These are phyloP conservation scores for Gambelia wislizenii DNA, from an alignment of 2,797 vertebrate genomes.

Conservation along the genomic window DNA sequence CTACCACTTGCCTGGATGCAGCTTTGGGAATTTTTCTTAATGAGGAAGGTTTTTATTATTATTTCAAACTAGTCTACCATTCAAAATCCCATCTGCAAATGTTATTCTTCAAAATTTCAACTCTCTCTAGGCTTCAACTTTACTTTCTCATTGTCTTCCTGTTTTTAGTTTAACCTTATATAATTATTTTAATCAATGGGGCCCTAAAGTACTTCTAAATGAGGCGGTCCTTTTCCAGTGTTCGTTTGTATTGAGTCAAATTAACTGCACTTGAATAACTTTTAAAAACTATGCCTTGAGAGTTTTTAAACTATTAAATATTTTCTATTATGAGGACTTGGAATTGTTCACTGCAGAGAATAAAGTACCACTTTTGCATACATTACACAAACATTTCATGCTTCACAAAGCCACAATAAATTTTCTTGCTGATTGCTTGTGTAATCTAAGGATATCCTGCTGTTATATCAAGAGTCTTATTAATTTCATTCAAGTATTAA, in stretches of 20 bases:
- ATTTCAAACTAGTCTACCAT: constrained; percentile 33
- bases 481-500: constrained; percentile 86
- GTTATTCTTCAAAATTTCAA: neutral
- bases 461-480: constrained; percentile 84
- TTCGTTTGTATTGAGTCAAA: constrained; percentile 71
- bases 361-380: constrained; percentile 87
- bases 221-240: constrained; percentile 50
- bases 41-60: constrained; percentile 23
- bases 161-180: constrained; percentile 47
- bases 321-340: constrained; percentile 81
- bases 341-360: constrained; percentile 84
- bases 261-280: constrained; percentile 81
- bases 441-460: constrained; percentile 82
- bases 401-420: constrained; percentile 82
- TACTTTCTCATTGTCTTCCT: constrained; percentile 48
- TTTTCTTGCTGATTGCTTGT: constrained; percentile 84
- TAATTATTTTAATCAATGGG: constrained; percentile 54
- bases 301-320: constrained; percentile 84
- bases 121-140: constrained; percentile 32
- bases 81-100: constrained; percentile 22
- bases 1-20: constrained; percentile 25
- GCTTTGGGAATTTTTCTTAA: constrained; percentile 38
- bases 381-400: constrained; percentile 85
- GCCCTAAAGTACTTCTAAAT: constrained; percentile 44
- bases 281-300: constrained; percentile 80